Percentiles rank a stretch among this genome's conserved stretches.
phyloP scores from a whole-genome alignment of 2,797 vertebrate genomes.

The Sebastes diploproa region DNA sequence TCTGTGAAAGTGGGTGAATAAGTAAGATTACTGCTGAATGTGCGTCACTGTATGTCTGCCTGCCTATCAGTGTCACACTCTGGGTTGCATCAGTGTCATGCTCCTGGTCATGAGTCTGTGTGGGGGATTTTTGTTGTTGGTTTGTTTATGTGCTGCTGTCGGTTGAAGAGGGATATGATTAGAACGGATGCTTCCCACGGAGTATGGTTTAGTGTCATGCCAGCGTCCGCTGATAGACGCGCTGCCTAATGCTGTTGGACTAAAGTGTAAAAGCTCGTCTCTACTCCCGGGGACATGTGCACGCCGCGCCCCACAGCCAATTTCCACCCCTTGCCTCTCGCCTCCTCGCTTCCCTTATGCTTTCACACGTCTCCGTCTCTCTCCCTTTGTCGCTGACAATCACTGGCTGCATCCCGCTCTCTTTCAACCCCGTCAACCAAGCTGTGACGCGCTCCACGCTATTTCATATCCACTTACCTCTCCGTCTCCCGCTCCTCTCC shows the following conservation, averaged over 20 bases:
- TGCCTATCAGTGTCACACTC: slow-evolving; percentile 31
- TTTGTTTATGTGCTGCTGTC: slow-evolving; percentile 35
- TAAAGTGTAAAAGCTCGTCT: slow-evolving; percentile 62
- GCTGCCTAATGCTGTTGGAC: slow-evolving; percentile 73
- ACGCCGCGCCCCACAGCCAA: slow-evolving; percentile 50
- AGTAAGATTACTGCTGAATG: slow-evolving; percentile 1
- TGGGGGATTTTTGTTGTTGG: background rate
- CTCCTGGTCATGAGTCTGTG: slow-evolving; percentile 7
- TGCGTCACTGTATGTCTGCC: slow-evolving; percentile 1
- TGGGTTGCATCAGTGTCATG: slow-evolving; percentile 14
- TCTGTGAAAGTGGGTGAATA: slow-evolving; percentile 15
- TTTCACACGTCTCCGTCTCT: slow-evolving; percentile 57
- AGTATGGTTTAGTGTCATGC: slow-evolving; percentile 62
- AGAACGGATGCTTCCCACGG: slow-evolving; percentile 65
- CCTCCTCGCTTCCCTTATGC: slow-evolving; percentile 33
- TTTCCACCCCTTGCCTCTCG: slow-evolving; percentile 48
- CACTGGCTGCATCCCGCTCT: slow-evolving; percentile 29
- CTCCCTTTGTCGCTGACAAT: slow-evolving; percentile 54
- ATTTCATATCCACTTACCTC: slow-evolving; percentile 58
- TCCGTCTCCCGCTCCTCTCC: slow-evolving; percentile 29
- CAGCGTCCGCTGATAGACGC: slow-evolving; percentile 64
- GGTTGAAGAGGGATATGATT: slow-evolving; percentile 49
- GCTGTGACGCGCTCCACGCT: slow-evolving; percentile 42
- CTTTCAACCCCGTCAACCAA: slow-evolving; percentile 55
- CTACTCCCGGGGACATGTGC: slow-evolving; percentile 43